phyloP scores from a whole-genome alignment of 64 coral and sea anemone species.

The Anthopleura sola region DNA sequence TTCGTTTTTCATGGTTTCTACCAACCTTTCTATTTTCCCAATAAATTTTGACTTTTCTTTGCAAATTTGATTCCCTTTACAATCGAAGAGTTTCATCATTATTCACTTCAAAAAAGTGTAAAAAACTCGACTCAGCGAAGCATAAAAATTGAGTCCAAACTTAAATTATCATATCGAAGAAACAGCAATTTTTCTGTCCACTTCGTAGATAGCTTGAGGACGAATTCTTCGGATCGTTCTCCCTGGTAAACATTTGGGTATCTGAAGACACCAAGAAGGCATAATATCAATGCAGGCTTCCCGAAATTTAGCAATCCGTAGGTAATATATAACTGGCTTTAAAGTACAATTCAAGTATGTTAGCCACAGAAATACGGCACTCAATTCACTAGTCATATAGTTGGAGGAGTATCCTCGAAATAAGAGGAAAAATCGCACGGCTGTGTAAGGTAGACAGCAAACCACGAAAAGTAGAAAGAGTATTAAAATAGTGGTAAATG shows the following conservation, averaged over 20 bases:
- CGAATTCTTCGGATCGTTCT: conserved; percentile 83
- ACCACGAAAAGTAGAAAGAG: conserved; percentile 79
- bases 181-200: conserved; percentile 72
- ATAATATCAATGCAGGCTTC: conserved; percentile 93
- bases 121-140: background rate
- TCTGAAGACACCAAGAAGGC: conserved; percentile 83
- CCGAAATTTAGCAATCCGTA: conserved; percentile 85
- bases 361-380: conserved; percentile 59
- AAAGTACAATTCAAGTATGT: conserved; percentile 88
- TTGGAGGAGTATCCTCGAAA: conserved; percentile 33
- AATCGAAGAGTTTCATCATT: background rate
- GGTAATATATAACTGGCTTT: conserved; percentile 94
- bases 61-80: background rate
- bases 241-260: conserved; percentile 79
- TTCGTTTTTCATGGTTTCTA: background rate
- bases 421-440: conserved; percentile 53
- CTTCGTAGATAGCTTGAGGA: conserved; percentile 88
- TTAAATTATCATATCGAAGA: conserved; percentile 53
- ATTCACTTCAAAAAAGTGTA: background rate
- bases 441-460: conserved; percentile 68
- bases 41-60: background rate
- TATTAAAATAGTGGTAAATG: conserved; percentile 92
- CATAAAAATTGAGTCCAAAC: background rate
- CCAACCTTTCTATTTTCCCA: background rate
- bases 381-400: conserved; percentile 5